These are phyloP conservation scores for Cepphus grylle DNA, from an alignment of 2,113 vertebrate species.

Conservation along the genomic window DNA sequence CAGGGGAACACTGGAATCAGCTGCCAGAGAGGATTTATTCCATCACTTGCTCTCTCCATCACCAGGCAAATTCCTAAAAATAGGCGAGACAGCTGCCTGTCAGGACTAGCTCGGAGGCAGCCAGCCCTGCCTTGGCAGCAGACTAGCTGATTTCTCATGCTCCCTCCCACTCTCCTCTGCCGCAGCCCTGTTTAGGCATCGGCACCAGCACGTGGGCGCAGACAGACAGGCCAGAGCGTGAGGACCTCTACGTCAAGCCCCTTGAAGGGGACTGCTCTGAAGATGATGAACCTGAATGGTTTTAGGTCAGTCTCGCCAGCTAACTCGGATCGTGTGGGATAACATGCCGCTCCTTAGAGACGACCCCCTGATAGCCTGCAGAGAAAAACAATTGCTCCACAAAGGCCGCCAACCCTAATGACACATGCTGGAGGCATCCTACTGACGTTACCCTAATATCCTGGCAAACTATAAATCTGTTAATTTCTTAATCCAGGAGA, in stretches of 20 bases:
- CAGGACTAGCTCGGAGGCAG: background rate
- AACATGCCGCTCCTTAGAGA: background rate
- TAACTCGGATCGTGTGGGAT: background rate
- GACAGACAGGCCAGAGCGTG: rapidly evolving
- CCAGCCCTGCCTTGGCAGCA: background rate
- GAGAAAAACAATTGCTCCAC: background rate
- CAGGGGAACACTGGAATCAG: background rate
- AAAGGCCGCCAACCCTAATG: background rate
- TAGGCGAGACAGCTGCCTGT: background rate
- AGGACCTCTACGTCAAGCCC: background rate
- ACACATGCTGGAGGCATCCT: background rate
- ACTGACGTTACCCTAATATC: background rate
- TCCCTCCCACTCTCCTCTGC: background rate
- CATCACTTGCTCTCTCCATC: background rate
- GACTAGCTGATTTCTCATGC: background rate
- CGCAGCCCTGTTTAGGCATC: background rate
- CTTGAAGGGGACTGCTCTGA: background rate
- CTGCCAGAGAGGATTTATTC: background rate
- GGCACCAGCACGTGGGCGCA: background rate
- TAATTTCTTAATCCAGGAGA: background rate
- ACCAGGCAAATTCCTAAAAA: background rate
- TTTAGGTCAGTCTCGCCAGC: background rate
- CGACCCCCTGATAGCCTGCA: background rate
- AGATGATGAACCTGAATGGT: background rate
- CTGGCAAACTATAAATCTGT: background rate